Evolutionary conservation across 2,888 invertebrate genomes (phyloP), one percentile per base, ranked within the genome.

Genomic region (Onthophagus sagittarius): DNA sequence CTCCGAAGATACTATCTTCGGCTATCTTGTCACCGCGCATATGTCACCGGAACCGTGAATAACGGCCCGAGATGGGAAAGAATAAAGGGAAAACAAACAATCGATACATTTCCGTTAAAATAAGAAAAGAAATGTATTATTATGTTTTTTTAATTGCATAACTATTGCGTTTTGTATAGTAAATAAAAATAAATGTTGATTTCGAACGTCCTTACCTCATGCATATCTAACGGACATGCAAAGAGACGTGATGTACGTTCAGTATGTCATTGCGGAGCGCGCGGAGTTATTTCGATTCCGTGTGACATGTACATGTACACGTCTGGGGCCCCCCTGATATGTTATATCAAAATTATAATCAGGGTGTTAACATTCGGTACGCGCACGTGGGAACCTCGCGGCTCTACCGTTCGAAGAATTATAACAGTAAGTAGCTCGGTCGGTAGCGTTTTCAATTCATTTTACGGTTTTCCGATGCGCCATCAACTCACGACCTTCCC

Each of bases 1-100:
- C 77, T 82, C 80, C 80, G 79, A 80, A 81, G 82, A 83, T 83
- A 79, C 81, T 82, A 83, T 83, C 83, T 76, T n/a, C 78, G 78
- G 63, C 78, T 83, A 82, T 83, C 82, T 83, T 81, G 82, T 82
- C 83, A 79, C 79, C 75, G 78, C 79, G 81, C 82, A 83, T 82
- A 82, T 83, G 83, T 82, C 82, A 82, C 81, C 79, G 77, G 79
- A 73, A 72, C 39, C 9, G 39, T 53, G 39, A 53, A 53, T 53
- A 53, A 53, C 39, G 39, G 39, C 39, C 3, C 74, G 74, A 77
- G 77, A 75, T 75, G 76, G 9, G 75, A 53, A 53, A 53, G 6
- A 53, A 53, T 53, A 11, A 53, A 53, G 9, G 39, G 39, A 53
- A 53, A 53, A 53, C 39, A 53, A 53, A 53, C 39, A 53, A 53